Evolutionary conservation across 2,888 invertebrate species (phyloP).

Genomic region (Polydrusus pterygomalis): DNA sequence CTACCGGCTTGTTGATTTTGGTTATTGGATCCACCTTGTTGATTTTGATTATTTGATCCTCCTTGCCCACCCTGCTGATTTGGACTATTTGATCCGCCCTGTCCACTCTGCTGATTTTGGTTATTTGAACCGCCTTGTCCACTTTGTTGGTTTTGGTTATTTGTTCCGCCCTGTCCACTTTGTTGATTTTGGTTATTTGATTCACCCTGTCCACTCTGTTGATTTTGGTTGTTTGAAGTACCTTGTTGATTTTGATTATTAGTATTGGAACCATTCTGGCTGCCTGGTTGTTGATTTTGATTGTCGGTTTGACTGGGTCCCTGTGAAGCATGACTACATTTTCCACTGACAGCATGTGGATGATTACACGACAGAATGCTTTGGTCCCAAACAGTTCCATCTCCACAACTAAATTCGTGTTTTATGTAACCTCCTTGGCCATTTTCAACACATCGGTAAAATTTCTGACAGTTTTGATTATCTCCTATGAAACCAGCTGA

Average conservation of each 20-base stretch:
- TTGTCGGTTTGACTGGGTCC: not conserved
- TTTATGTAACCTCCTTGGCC: conserved; percentile 77
- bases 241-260: conserved; percentile 10
- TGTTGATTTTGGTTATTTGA: too few species aligned
- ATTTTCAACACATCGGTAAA: conserved; percentile 84
- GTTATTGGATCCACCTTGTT: conserved; percentile 52
- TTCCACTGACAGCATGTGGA: conserved; percentile 75
- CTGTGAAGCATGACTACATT: conserved; percentile 51
- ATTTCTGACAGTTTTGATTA: conserved; percentile 81
- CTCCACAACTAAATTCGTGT: conserved; percentile 83
- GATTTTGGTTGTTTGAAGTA: not conserved
- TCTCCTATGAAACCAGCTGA: conserved; percentile 84
- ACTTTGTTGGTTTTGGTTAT: conserved; percentile 48
- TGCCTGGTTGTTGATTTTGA: not conserved
- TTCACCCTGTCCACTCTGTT: conserved; percentile 1
- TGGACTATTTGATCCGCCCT: conserved; percentile 22
- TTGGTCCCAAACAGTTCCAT: conserved; percentile 87
- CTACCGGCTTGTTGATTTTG: conserved; percentile 2
- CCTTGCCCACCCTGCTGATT: conserved; percentile 31
- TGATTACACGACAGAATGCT: conserved; percentile 82
- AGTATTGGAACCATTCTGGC: not conserved
- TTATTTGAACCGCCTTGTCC: conserved; percentile 11
- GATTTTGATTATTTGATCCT: conserved; percentile 35
- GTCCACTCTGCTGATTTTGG: conserved; percentile 6
- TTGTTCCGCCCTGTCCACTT: not conserved